phyloP scores from a whole-genome alignment of 2,797 vertebrate species.

The Acipenser oxyrinchus region DNA sequence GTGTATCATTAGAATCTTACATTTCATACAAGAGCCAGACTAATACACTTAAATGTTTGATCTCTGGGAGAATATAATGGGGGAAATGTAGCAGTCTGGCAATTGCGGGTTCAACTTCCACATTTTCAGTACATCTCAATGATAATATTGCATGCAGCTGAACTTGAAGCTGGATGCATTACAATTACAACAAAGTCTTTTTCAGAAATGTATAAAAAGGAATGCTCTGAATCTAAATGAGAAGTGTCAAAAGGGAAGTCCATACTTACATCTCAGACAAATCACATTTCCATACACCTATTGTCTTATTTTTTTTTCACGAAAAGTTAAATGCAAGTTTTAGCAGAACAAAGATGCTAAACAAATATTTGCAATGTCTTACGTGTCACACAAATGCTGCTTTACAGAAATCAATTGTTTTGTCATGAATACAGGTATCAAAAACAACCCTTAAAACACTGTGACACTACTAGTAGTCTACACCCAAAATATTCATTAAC shows the following conservation, averaged over 20 bases:
- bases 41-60: too few relatives aligned
- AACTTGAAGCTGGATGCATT: too few relatives aligned
- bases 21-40: too few relatives aligned
- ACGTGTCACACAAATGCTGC: slow-evolving; percentile 78
- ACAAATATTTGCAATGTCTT: slow-evolving; percentile 84
- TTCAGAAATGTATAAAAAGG: too few relatives aligned
- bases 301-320: slow-evolving; percentile 71
- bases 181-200: too few relatives aligned
- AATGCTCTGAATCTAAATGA: too few relatives aligned
- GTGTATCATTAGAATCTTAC: too few relatives aligned
- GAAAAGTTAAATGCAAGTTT: slow-evolving; percentile 81
- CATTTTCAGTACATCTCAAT: too few relatives aligned
- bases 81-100: too few relatives aligned
- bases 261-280: slow-evolving; percentile 44
- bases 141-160: too few relatives aligned
- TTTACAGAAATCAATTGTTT: slow-evolving; percentile 70
- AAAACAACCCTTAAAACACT: slow-evolving; percentile 66
- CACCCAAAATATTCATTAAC: slow-evolving; percentile 74
- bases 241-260: slow-evolving; percentile 10
- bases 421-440: slow-evolving; percentile 82
- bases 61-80: too few relatives aligned
- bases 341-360: slow-evolving; percentile 78
- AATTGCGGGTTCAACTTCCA: too few relatives aligned
- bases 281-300: slow-evolving; percentile 87
- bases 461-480: slow-evolving; percentile 84